Evolutionary conservation across 2,113 vertebrate species (phyloP).

Genomic region (Uria aalge): DNA sequence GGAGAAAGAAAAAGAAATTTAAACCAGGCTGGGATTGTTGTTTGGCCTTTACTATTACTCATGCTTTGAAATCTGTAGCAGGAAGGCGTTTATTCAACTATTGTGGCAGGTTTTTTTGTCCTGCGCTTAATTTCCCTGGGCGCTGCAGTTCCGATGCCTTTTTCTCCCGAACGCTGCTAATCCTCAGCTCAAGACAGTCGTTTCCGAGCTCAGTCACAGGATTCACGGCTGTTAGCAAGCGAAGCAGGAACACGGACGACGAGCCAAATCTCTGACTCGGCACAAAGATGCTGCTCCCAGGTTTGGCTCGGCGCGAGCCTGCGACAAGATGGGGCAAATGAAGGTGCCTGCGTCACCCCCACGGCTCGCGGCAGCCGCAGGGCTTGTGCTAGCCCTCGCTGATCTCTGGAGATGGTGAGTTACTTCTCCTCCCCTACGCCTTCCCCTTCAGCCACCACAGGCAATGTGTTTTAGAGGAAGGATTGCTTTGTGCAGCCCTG

Average conservation of each 20-base stretch:
- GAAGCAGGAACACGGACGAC: neutral
- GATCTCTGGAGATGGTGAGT: neutral
- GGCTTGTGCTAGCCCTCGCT: neutral
- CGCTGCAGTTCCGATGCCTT: neutral
- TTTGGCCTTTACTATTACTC: neutral
- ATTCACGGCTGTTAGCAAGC: neutral
- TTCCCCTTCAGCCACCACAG: neutral
- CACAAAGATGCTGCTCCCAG: neutral
- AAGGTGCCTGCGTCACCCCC: fast-evolving
- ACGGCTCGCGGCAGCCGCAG: fast-evolving
- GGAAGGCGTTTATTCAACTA: neutral
- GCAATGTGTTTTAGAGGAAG: neutral
- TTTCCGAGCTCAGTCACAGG: conserved; percentile 12
- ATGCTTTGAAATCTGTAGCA: neutral
- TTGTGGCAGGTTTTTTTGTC: neutral
- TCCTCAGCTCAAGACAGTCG: neutral
- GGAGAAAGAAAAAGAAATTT: neutral
- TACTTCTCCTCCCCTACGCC: neutral
- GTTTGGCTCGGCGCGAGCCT: neutral
- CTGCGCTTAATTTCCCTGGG: neutral
- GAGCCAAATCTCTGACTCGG: neutral
- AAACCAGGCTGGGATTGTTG: neutral
- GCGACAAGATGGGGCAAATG: neutral
- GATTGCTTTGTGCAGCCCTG: neutral
- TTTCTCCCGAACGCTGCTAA: neutral